Base-by-base conservation (phyloP, 2,113 vertebrate species). In the Indicator maculatus region DNA sequence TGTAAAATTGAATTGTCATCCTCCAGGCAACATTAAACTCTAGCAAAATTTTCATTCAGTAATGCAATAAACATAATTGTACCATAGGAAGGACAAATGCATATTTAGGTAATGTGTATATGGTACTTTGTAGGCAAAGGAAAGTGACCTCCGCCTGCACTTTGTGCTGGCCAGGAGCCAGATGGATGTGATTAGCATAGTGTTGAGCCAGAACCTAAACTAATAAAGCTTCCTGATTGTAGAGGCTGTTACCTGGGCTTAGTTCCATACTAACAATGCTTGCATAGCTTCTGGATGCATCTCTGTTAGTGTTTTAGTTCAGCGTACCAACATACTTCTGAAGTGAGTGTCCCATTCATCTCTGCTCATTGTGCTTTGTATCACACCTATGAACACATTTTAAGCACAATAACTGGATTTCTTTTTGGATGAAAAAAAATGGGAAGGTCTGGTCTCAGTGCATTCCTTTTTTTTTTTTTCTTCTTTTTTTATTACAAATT, bases 191-290 rank as follows among this genome's bases (percentile, higher is more conserved):
- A 94, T 95, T 91, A 95, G 72, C 69, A 89, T n/a, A 83, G 67
- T 77, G 64, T 93, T 83, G 95, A 94, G 83, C 79, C 90, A 93
- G 88, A 88, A 77, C 19, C 33, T 64, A 47, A 39, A 30, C 36
- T 84, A 93, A 96, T 95, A 93, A 89, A 93, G 82, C 64, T 89
- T 60, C 15, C 64, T 94, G 93, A 95, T 88, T 91, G 88, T 55
- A 74, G 83, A 83, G 92, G 95, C 64, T 93, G 93, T 72, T 94
- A 66, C 67, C 31, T 94, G 85, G 92, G 79, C 92, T 86, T 66
- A 63, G 60, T 88, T 93, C 93, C 85, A 88, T 52, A 13, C 55
- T 94, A 70, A 87, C 6, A 6, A 73, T 70, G 63, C 90, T 95
- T 85, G 55, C 59, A 73, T 9, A 76, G 82, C 47, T 88, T 55